phyloP scores from a whole-genome alignment of 92 coral and sea anemone genomes.

The Zoanthus solanderi region DNA sequence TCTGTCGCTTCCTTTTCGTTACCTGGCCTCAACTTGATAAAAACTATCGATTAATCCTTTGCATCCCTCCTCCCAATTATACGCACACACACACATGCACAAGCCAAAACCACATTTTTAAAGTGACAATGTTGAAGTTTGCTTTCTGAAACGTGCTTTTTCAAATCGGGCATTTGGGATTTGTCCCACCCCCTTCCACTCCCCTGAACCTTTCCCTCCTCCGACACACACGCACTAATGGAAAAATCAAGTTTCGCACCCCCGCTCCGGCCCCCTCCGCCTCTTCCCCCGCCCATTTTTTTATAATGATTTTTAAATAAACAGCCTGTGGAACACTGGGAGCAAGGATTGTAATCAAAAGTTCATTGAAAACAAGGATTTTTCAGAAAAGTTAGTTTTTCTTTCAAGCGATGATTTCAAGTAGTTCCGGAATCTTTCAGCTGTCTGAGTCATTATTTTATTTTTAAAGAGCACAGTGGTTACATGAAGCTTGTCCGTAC shows the following conservation, averaged over 20 bases:
- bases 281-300: neutral
- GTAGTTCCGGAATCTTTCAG: neutral
- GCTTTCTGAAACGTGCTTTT: neutral
- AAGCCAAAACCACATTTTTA: no score
- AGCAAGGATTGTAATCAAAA: neutral
- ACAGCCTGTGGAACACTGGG: neutral
- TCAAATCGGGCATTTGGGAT: neutral
- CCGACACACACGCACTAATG: neutral
- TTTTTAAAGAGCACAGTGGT: neutral
- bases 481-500: no score
- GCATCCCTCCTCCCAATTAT: no score
- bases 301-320: neutral
- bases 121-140: neutral
- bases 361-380: neutral
- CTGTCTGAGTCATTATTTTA: neutral
- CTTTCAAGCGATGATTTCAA: neutral
- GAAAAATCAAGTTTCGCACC: neutral
- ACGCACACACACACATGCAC: neutral
- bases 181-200: neutral
- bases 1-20: no score
- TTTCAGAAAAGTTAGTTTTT: neutral
- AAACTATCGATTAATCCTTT: no score
- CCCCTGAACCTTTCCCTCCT: neutral
- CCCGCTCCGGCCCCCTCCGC: no score
- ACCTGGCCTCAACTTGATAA: no score